These are phyloP conservation scores for Anomalospiza imberbis DNA, from an alignment of 2,797 vertebrate genomes.

Conservation along the genomic window DNA sequence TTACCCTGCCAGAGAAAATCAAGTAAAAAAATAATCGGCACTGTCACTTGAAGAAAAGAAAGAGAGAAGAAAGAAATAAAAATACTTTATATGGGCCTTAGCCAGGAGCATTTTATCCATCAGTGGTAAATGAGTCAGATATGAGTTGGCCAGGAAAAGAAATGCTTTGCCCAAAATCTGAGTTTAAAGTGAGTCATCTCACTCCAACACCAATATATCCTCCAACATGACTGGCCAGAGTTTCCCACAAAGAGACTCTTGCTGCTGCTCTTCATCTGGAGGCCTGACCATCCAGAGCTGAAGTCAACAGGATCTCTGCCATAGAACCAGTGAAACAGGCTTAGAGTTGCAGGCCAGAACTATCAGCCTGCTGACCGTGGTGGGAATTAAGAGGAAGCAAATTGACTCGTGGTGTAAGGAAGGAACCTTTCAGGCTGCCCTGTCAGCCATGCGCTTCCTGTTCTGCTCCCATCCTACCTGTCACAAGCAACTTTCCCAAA, in stretches of 20 bases:
- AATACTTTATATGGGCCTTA: slow-evolving; percentile 72
- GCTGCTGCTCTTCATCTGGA: slow-evolving; percentile 63
- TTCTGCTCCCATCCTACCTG: neutral
- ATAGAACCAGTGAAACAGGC: neutral
- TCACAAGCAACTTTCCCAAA: neutral
- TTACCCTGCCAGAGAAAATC: slow-evolving; percentile 50
- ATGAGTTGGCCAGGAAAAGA: slow-evolving; percentile 78
- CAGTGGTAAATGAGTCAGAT: slow-evolving; percentile 82
- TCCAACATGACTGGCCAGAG: slow-evolving; percentile 75
- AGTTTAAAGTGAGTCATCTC: slow-evolving; percentile 78
- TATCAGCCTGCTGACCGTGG: neutral
- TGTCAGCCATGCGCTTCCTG: neutral
- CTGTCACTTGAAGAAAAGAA: slow-evolving; percentile 62
- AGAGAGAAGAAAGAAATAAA: slow-evolving; percentile 71
- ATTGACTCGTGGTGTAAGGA: neutral
- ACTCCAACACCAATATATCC: slow-evolving; percentile 76
- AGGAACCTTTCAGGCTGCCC: neutral
- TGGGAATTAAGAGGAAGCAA: neutral
- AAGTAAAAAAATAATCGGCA: slow-evolving; percentile 56
- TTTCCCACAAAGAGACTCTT: slow-evolving; percentile 64
- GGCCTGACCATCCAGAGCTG: slow-evolving; percentile 38
- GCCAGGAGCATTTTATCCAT: slow-evolving; percentile 78
- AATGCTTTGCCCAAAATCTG: slow-evolving; percentile 76
- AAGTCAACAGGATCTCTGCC: neutral
- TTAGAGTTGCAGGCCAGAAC: neutral